phyloP scores from a whole-genome alignment of 2,113 vertebrate genomes.

The Rhabdornis inornatus region DNA sequence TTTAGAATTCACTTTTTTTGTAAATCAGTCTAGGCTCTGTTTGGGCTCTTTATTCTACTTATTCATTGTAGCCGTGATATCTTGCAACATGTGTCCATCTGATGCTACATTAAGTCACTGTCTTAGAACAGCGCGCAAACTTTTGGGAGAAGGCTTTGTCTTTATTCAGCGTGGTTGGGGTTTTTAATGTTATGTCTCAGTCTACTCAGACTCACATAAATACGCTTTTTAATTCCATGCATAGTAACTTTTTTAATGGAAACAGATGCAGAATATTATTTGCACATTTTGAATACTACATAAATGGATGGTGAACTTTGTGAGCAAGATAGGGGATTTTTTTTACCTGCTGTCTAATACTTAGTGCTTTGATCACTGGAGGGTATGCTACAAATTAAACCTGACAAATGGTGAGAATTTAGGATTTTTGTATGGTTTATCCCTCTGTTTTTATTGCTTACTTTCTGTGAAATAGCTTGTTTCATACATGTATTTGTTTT shows the following conservation, averaged over 20 bases:
- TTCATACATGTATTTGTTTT: background rate
- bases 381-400: background rate
- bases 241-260: background rate
- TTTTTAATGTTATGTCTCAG: background rate
- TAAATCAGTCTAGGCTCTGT: background rate
- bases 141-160: background rate
- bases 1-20: background rate
- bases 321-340: background rate
- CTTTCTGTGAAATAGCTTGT: background rate
- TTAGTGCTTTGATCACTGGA: background rate
- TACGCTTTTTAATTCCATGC: background rate
- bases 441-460: background rate
- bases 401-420: background rate
- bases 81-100: background rate
- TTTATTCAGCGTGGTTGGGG: background rate
- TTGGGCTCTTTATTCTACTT: background rate
- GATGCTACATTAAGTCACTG: rapidly evolving
- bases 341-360: background rate
- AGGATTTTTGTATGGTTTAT: background rate
- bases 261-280: background rate
- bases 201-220: rapidly evolving
- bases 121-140: rapidly evolving
- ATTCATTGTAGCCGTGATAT: background rate
- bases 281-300: background rate
- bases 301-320: background rate